Evolutionary conservation across 2,113 vertebrate species (phyloP), one percentile per base, ranked within the genome.

Genomic region (Hyla sarda): DNA sequence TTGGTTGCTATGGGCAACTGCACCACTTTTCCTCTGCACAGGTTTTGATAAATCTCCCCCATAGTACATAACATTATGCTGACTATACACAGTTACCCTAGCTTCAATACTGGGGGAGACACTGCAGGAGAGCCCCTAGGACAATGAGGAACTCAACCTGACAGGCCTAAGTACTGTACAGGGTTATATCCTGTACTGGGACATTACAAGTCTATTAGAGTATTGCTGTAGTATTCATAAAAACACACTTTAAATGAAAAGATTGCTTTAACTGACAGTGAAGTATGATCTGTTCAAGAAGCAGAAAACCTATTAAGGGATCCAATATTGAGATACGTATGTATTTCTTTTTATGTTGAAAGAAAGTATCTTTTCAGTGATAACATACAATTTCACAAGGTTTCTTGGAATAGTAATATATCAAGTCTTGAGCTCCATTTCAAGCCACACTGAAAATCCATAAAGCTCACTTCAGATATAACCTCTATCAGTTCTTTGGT

Each of bases 381-480:
- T 74, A 74, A 25, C 41, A 48, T 47, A 74, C 23, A 74, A 74
- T 71, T 74, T 45, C 72, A 47, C 1, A 71, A 74, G 72, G 23
- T 25, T 45, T 74, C n/a, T 74, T 74, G 7, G 23, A 74, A 74
- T 48, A 47, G 72, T 13, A 74, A 48, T 74, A 48, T 74, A 48
- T 74, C 41, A 48, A 74, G 72, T 37, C 41, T 74, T 74, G 67
- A 71, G 34, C 32, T 37, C 67, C 67, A 71, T 11, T 37, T 71
- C 34, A 23, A 74, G 72, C 23, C 11, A 41, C 72, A 45, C 4
- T 25, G 41, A 28, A 74, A 48, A 76, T 76, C 73, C 47, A 48
- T 50, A 76, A 76, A 50, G 45, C 47, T 37, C 77, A 58, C 77
- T 80, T 80, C 54, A 80, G 37, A 79, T 56, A 79, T 58, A 56